Percentiles rank a stretch among this genome's conserved stretches.
phyloP scores from a whole-genome alignment of 2,888 invertebrate genomes.

The Perizoma flavofasciatum region DNA sequence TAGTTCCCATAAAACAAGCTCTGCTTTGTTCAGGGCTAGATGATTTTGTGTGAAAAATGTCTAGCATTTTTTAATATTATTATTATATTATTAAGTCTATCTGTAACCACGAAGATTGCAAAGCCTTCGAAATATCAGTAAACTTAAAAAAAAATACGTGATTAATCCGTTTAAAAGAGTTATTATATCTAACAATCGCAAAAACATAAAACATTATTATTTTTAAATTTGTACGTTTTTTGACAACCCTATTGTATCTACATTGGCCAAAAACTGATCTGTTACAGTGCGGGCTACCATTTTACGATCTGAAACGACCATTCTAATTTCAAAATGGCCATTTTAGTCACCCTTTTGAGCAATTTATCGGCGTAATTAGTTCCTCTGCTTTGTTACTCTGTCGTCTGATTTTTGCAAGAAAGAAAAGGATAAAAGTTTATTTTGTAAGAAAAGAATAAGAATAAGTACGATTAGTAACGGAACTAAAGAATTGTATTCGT shows the following conservation, averaged over 20 bases:
- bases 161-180: no score
- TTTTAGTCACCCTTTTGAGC: slow-evolving; percentile 43
- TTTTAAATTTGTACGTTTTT: neutral
- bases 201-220: no score
- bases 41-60: no score
- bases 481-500: slow-evolving; percentile 39
- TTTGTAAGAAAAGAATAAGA: slow-evolving; percentile 7
- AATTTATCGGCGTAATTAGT: slow-evolving; percentile 61
- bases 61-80: no score
- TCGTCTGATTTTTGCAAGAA: slow-evolving; percentile 17
- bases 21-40: no score
- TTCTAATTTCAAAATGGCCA: slow-evolving; percentile 36
- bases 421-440: slow-evolving; percentile 16
- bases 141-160: no score
- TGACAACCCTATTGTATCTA: slow-evolving; percentile 50
- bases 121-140: no score
- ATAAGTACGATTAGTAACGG: slow-evolving; percentile 9
- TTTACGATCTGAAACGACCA: slow-evolving; percentile 17
- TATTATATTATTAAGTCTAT: no score
- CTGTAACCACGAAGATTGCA: no score
- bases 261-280: slow-evolving; percentile 63
- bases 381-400: slow-evolving; percentile 51
- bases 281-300: slow-evolving; percentile 61
- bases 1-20: no score
- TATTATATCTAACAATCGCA: no score